A percentile compares a stretch with the other conserved stretches of the same genome.
Conservation (phyloP, 2,797 vertebrate species). For the Sardinella longiceps region DNA sequence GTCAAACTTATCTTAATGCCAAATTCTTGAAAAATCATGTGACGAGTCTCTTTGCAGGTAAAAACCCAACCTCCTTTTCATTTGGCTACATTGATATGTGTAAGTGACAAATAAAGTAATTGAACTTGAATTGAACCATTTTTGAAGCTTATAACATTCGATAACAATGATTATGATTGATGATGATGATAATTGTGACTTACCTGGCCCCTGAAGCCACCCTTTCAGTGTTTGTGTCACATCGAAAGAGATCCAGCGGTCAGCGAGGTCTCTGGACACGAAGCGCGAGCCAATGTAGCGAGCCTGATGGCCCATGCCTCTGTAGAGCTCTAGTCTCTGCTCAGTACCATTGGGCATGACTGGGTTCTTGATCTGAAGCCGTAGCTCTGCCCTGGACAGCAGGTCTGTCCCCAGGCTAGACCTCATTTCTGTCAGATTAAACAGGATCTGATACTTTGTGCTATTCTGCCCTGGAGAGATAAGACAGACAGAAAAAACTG, state of each 20-base stretch:
- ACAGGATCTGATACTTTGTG: constrained; percentile 52
- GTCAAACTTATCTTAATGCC: no score
- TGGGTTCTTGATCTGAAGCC: constrained; percentile 62
- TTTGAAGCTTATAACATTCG: neutral
- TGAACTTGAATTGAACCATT: neutral
- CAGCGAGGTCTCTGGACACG: constrained; percentile 46
- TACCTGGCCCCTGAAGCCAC: constrained; percentile 71
- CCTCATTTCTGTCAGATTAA: constrained; percentile 67
- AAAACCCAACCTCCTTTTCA: no score
- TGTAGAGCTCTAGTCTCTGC: constrained; percentile 75
- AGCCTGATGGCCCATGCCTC: constrained; percentile 26
- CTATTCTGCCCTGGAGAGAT: constrained; percentile 30
- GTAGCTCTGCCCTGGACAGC: constrained; percentile 75
- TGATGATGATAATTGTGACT: constrained; percentile 41
- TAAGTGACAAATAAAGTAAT: no score
- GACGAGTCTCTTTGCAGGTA: no score
- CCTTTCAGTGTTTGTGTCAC: constrained; percentile 71
- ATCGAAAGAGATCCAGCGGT: constrained; percentile 78
- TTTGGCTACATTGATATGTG: no score
- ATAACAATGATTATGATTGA: neutral
- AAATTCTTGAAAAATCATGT: no score
- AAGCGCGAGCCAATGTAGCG: constrained; percentile 70
- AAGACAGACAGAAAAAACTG: neutral
- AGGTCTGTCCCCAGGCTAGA: constrained; percentile 47
- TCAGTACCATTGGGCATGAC: neutral